Base-by-base conservation (phyloP, 2,113 vertebrate species). In the Xiphophorus couchianus region DNA sequence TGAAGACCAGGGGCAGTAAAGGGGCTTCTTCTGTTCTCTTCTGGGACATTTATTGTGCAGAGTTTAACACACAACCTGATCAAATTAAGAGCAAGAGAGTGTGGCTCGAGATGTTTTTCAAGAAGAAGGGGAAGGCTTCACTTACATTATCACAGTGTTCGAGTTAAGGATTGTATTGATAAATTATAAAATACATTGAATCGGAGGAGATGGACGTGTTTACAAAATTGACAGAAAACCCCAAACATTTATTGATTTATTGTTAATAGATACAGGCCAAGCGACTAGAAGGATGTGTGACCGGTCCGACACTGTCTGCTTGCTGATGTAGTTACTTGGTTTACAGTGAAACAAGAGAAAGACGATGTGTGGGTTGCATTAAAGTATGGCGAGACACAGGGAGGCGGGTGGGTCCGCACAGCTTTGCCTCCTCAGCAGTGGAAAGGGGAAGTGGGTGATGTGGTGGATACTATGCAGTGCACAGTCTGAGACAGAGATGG, bases 391-490 rank as follows among this genome's bases (percentile, higher is more conserved):
- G 15, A 82, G 76, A 77, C 73, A 68, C 44, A n/a, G 81, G 28
- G 28, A 74, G 84, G 77, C 74, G 83, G 89, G 91, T 82, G 79
- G 89, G 80, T 85, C 77, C 22, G 48, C 4, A 7, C 25, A 68
- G 77, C 81, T 82, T 78, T 84, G 85, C 85, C 81, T 86, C 84
- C 86, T 90, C 91, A 89, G 89, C 85, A 90, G 62, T 78, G 70
- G 58, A 87, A 85, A 90, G 86, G 90, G 93, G 94, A 94, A 94
- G 91, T 92, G 91, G 91, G 86, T 78, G 90, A 86, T 90, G 91
- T 83, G 82, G 91, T 90, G 88, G 92, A 89, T 77, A 28, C 84
- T 74, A 87, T 80, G 89, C 88, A 87, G 84, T 69, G 74, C 84
- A 81, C 82, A 77, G 82, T 91, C 89, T 86, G 84, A 92, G 90